Conservation (phyloP, 2,797 vertebrate genomes). For the Enteromius viviparus region DNA sequence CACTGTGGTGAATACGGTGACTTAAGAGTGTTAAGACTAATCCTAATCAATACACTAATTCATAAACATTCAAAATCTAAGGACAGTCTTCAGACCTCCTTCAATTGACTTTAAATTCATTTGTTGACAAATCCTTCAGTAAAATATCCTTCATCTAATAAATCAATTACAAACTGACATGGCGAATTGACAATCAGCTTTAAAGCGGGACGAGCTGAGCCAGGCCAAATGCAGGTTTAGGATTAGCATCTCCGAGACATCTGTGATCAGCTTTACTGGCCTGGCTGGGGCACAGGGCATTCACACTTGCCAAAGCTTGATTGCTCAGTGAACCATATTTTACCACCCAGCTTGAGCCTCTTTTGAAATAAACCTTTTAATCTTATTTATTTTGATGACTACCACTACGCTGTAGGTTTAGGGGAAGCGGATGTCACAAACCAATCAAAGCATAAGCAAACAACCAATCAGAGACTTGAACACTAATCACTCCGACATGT, state of each 20-base stretch:
- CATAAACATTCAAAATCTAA: slow-evolving; percentile 11
- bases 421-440: slow-evolving; percentile 52
- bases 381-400: slow-evolving; percentile 28
- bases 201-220: not conserved
- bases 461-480: slow-evolving; percentile 62
- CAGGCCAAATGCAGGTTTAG: slow-evolving; percentile 28
- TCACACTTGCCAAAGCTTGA: slow-evolving; percentile 68
- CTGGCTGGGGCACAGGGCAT: slow-evolving; percentile 29
- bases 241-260: slow-evolving; percentile 17
- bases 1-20: not conserved
- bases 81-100: not conserved
- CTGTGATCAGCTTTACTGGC: slow-evolving; percentile 48
- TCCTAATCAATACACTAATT: not conserved
- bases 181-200: slow-evolving; percentile 8
- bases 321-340: slow-evolving; percentile 68
- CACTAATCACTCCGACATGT: slow-evolving; percentile 4
- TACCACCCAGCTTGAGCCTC: slow-evolving; percentile 49
- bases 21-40: slow-evolving; percentile 7
- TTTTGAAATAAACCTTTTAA: slow-evolving; percentile 37
- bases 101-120: not conserved
- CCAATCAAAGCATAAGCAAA: slow-evolving; percentile 62
- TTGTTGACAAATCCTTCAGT: not conserved
- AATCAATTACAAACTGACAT: slow-evolving; percentile 4
- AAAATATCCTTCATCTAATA: slow-evolving; percentile 11
- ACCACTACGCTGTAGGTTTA: slow-evolving; percentile 35